Base-by-base conservation (phyloP, 2,113 vertebrate genomes). In the Dipodomys ordii region DNA sequence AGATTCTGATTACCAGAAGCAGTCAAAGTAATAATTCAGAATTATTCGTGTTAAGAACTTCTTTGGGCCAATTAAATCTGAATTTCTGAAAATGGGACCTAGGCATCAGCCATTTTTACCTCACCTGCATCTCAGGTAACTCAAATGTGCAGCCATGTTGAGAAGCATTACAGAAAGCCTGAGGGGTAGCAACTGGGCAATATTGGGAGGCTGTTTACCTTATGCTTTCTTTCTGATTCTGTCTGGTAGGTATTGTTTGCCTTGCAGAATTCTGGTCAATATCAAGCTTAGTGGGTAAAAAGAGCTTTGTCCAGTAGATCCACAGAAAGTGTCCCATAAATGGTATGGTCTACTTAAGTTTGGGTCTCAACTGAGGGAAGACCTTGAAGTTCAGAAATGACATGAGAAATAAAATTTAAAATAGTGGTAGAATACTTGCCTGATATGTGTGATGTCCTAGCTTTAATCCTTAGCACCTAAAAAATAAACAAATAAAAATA, bases 391-490 rank as follows among this genome's bases (percentile, higher is more conserved):
- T 3, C 35, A 76, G 35, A 94, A 85, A 78, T 78, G 20, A 64
- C 76, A 65, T 73, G 27, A 39, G 12, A 92, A 90, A 77, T 57
- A 88, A 93, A 79, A 83, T 68, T 60, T 12, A 88, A 91, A 87
- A 32, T 28, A 12, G 13, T 27, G 64, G 25, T 57, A 25, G n/a
- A 81, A 62, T 25, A 13, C 23, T 46, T 3, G 22, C 57, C 25
- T 65, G 30, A 23, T 23, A 28, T 25, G 6, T 28, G 64, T 49
- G 18, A 53, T 18, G 11, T 18, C 35, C 23, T n/a, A 6, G 27
- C n/a, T 19, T 64, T 30, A 15, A 80, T 22, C 32, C 2, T 30
- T 25, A 7, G 35, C 7, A 64, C 62, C 62, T 25, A 74, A 46
- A 57, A n/a, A 20, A 23, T 1, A 44, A 35, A 28, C 10, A 22